These are phyloP conservation scores for Coreius guichenoti DNA, from an alignment of 2,797 vertebrate species.

Conservation along the genomic window DNA sequence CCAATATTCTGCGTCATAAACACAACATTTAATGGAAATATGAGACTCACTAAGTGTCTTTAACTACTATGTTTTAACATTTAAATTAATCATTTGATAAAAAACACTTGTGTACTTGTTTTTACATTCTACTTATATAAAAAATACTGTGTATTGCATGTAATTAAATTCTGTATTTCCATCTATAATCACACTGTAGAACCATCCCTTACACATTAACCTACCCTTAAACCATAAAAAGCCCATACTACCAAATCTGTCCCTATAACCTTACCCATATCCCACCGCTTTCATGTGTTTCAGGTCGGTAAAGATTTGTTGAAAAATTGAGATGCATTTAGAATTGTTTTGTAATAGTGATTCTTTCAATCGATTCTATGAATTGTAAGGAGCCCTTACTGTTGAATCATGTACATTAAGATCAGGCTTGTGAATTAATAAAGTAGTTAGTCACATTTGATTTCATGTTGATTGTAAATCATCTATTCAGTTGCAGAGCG, in stretches of 20 bases:
- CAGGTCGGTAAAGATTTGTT: background rate
- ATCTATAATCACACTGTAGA: background rate
- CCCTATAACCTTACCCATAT: background rate
- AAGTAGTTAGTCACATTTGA: background rate
- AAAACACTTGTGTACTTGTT: background rate
- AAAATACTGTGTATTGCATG: background rate
- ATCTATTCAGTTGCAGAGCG: slow-evolving; percentile 5
- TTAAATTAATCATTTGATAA: background rate
- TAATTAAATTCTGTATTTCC: background rate
- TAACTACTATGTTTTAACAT: background rate
- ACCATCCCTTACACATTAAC: background rate
- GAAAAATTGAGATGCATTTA: background rate
- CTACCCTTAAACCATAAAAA: background rate
- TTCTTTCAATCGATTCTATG: background rate
- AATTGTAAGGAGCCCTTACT: background rate
- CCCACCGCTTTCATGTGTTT: background rate
- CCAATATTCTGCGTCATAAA: no score
- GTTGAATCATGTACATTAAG: background rate
- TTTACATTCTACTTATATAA: background rate
- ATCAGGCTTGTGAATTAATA: background rate
- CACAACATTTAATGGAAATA: background rate
- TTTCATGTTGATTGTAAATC: slow-evolving; percentile 12
- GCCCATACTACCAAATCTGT: background rate
- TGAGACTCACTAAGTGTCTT: background rate
- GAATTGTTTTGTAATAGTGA: background rate